Base-by-base conservation (phyloP, 2,113 vertebrate species). In the Lophius piscatorius region DNA sequence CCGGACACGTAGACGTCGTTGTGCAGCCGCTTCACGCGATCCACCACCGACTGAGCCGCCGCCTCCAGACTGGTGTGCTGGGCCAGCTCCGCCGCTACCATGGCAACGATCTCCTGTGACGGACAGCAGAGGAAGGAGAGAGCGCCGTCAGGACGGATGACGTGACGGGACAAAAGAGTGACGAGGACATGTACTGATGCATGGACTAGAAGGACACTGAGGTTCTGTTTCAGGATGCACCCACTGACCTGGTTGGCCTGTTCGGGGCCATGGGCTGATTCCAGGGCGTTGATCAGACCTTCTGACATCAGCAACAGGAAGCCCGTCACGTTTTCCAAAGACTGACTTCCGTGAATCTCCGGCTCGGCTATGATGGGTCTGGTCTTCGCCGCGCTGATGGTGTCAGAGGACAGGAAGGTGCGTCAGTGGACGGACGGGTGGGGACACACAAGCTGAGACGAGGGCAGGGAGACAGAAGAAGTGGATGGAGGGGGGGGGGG, bases 291-390 rank as follows among this genome's bases (percentile, higher is more conserved):
- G 80, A 97, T 97, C 4, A 99, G 93, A 4, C 97, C 97, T 77
- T 98, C 97, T 0, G 97, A 98, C 95, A 98, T 96, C 33, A 99
- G 91, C 73, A 99, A 82, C 76, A 99, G 85, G 85, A 99, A 99
- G 35, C 97, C 97, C 0, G 93, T 95, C 63, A 98, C 92, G 0
- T 89, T 91, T 1, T 98, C 96, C 89, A 98, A 68, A 0, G 91
- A 89, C 50, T 95, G 95, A 20, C 94, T 93, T 3, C 94, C 94
- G 0, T 97, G 95, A 72, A 99, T 94, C 87, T 99, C 97, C 0
- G 97, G 97, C 74, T 98, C 97, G 0, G 96, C 91, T 17, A 95
- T 94, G 80, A 99, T 87, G 1, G 97, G 97, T 64, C 90, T 95
- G 2, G 93, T 87, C 85, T 97, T 98, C 65, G 96, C 96, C 12